Conservation (phyloP, 2,113 vertebrate genomes). For the Chaetura pelagica region DNA sequence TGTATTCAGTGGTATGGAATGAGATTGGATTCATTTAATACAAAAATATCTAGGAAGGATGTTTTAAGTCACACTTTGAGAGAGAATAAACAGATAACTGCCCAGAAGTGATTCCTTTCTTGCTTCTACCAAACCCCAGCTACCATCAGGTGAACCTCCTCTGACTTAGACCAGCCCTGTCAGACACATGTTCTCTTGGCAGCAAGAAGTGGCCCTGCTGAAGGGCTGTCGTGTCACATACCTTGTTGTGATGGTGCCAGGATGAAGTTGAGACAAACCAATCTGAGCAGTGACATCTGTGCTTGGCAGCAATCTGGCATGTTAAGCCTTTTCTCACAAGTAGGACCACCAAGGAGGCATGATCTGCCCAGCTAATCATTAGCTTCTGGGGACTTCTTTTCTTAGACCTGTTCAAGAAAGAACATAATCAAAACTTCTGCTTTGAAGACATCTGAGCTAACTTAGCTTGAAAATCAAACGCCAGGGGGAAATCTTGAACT, state of each 20-base stretch:
- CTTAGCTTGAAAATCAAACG: not conserved
- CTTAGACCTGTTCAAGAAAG: not conserved
- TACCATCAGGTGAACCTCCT: not conserved
- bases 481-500: not conserved
- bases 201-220: not conserved
- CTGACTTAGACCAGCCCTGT: not conserved
- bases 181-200: not conserved
- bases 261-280: not conserved
- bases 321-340: not conserved
- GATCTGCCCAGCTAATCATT: not conserved
- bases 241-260: not conserved
- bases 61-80: not conserved
- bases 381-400: not conserved
- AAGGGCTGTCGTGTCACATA: not conserved
- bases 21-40: slow-evolving; percentile 52
- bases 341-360: not conserved
- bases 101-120: not conserved
- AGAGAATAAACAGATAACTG: not conserved
- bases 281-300: not conserved
- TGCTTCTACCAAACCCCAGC: not conserved
- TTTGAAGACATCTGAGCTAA: not conserved
- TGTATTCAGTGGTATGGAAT: slow-evolving; percentile 50
- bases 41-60: slow-evolving; percentile 4
- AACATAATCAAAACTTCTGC: not conserved
- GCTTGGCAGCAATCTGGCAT: not conserved